Conservation (phyloP, 2,113 vertebrate species). For the Macrotus californicus region DNA sequence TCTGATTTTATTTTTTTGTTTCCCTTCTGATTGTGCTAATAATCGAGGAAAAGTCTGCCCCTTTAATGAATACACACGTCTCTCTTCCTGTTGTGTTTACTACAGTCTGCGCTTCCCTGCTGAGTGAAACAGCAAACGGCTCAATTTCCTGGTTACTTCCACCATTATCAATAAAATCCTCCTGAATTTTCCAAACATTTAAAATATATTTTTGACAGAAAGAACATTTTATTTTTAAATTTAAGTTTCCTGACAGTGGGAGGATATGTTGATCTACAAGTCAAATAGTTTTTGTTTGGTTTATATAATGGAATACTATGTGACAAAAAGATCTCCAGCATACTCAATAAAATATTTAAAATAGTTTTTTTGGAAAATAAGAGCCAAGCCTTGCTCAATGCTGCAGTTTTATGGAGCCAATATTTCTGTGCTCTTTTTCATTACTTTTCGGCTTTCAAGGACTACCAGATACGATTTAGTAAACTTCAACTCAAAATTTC, state of each 20-base stretch:
- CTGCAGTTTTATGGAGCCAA: neutral
- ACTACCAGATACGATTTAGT: neutral
- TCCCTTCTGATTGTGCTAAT: neutral
- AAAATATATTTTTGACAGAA: neutral
- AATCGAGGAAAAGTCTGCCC: neutral
- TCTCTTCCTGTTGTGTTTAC: constrained; percentile 1
- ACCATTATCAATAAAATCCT: neutral
- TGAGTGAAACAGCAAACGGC: neutral
- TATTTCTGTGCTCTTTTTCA: neutral
- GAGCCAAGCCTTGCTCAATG: constrained; percentile 11
- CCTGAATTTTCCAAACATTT: neutral
- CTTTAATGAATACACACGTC: neutral
- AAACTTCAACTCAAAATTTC: constrained; percentile 28
- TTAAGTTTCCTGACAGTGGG: neutral
- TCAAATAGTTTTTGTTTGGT: neutral
- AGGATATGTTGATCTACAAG: neutral
- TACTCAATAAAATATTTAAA: neutral
- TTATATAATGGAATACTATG: neutral
- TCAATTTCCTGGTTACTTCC: neutral
- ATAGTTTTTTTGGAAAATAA: constrained; percentile 1
- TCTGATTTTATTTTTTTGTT: neutral
- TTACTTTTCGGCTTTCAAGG: neutral
- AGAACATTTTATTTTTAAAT: constrained; percentile 3
- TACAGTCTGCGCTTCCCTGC: neutral
- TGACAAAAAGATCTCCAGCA: constrained; percentile 1